Conservation (phyloP, 2,888 invertebrate genomes). For the Gisinianus flammeolus region DNA sequence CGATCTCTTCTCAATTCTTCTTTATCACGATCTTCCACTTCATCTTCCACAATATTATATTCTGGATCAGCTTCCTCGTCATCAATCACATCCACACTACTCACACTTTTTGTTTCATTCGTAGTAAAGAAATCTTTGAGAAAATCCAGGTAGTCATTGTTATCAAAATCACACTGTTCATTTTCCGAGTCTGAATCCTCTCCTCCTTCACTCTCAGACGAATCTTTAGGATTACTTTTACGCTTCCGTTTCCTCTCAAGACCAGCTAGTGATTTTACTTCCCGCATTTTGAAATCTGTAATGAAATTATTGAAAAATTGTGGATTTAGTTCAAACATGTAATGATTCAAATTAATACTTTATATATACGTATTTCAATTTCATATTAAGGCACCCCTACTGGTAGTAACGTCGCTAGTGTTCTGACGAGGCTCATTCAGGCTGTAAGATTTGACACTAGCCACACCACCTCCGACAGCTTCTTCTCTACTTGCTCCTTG, state of each 20-base stretch:
- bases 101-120: slow-evolving; percentile 44
- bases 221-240: slow-evolving; percentile 17
- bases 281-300: slow-evolving; percentile 23
- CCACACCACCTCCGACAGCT: not conserved
- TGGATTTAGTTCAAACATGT: too few species aligned
- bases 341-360: too few species aligned
- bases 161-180: slow-evolving; percentile 66
- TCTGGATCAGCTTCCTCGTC: slow-evolving; percentile 87
- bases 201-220: slow-evolving; percentile 23
- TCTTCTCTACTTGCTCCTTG: not conserved
- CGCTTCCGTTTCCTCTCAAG: slow-evolving; percentile 15
- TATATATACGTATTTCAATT: too few species aligned
- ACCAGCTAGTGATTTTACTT: slow-evolving; percentile 8
- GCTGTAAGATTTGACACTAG: too few species aligned
- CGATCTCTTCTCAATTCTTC: slow-evolving; percentile 82
- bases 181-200: slow-evolving; percentile 17
- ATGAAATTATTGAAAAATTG: too few species aligned
- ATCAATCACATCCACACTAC: slow-evolving; percentile 60
- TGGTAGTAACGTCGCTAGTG: too few species aligned
- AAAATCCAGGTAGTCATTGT: slow-evolving; percentile 77
- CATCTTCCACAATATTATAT: slow-evolving; percentile 83
- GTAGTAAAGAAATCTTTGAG: slow-evolving; percentile 69
- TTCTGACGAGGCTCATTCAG: too few species aligned
- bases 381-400: too few species aligned
- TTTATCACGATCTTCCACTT: slow-evolving; percentile 67